phyloP scores from a whole-genome alignment of 2,797 vertebrate genomes.

The Discoglossus pictus region DNA sequence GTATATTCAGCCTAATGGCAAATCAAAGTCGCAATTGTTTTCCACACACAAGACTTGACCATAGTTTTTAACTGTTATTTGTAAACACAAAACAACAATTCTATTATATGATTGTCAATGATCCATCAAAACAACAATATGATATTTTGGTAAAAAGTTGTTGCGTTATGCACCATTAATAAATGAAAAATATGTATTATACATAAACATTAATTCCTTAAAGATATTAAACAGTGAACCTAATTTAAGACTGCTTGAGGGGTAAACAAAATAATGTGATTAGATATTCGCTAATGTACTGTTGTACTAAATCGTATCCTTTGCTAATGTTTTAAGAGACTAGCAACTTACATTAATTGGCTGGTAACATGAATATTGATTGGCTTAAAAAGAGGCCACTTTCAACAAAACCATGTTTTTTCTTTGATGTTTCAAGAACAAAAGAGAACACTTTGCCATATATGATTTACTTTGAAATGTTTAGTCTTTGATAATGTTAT shows the following conservation, averaged over 20 bases:
- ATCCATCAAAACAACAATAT: background rate
- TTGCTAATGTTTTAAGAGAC: constrained; percentile 32
- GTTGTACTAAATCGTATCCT: constrained; percentile 22
- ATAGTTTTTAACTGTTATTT: too few species aligned
- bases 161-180: constrained; percentile 24
- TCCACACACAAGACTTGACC: too few species aligned
- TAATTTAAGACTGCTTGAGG: constrained; percentile 42
- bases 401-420: too few species aligned
- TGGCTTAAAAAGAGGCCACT: background rate
- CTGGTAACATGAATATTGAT: constrained; percentile 3
- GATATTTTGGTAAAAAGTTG: constrained; percentile 14
- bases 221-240: constrained; percentile 40
- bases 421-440: too few species aligned
- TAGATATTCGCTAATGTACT: constrained; percentile 45
- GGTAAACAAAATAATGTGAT: constrained; percentile 51
- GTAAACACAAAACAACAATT: too few species aligned
- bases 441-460: too few species aligned
- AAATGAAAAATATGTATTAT: constrained; percentile 25
- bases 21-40: too few species aligned
- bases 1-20: too few species aligned
- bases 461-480: too few species aligned
- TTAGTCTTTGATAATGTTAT: too few species aligned
- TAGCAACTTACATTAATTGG: constrained; percentile 22
- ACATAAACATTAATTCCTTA: constrained; percentile 37
- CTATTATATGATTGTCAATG: too few species aligned